Evolutionary conservation across 35 echinoderm and acorn worm species (phyloP).

Genomic region (Heliocidaris erythrogramma): DNA sequence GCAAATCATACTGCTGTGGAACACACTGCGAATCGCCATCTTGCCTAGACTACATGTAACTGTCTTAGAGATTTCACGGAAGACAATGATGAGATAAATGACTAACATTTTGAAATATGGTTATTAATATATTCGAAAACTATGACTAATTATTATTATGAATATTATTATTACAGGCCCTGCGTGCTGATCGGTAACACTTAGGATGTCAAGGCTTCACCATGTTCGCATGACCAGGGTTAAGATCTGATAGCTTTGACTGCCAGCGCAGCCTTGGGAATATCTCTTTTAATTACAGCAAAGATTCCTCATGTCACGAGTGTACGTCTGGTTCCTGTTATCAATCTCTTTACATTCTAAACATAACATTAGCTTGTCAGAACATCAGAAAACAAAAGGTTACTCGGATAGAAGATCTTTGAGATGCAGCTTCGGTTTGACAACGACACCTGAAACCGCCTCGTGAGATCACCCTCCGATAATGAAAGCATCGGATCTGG

Average conservation of each 20-base stretch:
- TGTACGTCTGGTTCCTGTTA: conserved; percentile 1
- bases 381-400: conserved; percentile 3
- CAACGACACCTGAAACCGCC: neutral
- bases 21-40: too few species aligned
- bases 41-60: too few species aligned
- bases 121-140: too few species aligned
- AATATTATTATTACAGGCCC: neutral
- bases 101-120: too few species aligned
- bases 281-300: neutral
- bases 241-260: neutral
- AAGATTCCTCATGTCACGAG: neutral
- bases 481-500: neutral
- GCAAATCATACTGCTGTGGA: too few species aligned
- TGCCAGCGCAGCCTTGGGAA: neutral
- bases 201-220: neutral
- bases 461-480: neutral
- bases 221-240: neutral
- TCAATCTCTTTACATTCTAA: neutral
- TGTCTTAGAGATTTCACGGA: too few species aligned
- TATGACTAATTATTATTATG: too few species aligned
- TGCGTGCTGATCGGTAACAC: neutral
- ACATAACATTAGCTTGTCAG: conserved; percentile 17
- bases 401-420: neutral
- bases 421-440: neutral
- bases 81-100: too few species aligned